A percentile compares a stretch with the other conserved stretches of the same genome.
phyloP scores from a whole-genome alignment of 2,888 invertebrate species.

The Oxytorus armatus region DNA sequence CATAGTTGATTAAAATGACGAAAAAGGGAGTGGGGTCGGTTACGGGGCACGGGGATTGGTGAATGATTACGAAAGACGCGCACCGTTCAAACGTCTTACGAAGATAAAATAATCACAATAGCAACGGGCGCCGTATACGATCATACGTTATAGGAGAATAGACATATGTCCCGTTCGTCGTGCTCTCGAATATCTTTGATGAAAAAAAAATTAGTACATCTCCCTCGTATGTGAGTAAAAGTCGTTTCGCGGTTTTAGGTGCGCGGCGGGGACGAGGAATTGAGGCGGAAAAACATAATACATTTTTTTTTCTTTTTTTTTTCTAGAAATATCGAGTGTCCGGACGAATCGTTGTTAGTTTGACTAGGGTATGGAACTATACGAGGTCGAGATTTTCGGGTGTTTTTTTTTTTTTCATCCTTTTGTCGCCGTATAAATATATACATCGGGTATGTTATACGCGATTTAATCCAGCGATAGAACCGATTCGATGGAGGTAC shows the following conservation, averaged over 20 bases:
- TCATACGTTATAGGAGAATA: conserved; percentile 22
- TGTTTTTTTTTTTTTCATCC: too few species aligned
- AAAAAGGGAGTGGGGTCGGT: neutral
- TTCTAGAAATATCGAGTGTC: conserved; percentile 39
- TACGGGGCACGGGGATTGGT: neutral
- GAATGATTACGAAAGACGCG: neutral
- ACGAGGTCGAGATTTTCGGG: conserved; percentile 48
- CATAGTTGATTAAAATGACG: conserved; percentile 45
- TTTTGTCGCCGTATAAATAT: neutral
- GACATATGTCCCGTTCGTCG: neutral
- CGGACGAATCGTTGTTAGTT: conserved; percentile 54
- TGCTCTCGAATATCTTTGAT: neutral
- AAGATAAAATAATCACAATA: conserved; percentile 47
- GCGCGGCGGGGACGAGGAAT: neutral
- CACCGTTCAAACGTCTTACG: conserved; percentile 26
- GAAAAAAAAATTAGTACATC: neutral
- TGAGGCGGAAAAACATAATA: neutral
- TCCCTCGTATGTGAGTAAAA: neutral
- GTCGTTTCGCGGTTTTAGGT: neutral
- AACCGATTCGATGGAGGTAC: conserved; percentile 89
- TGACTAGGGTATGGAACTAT: conserved; percentile 67
- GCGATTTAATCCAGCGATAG: conserved; percentile 87
- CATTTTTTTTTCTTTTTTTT: neutral
- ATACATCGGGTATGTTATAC: neutral
- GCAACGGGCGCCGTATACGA: conserved; percentile 22